Evolutionary conservation across 2,113 vertebrate genomes (phyloP), one percentile per base, ranked within the genome.

Genomic region (Carassius gibelio): DNA sequence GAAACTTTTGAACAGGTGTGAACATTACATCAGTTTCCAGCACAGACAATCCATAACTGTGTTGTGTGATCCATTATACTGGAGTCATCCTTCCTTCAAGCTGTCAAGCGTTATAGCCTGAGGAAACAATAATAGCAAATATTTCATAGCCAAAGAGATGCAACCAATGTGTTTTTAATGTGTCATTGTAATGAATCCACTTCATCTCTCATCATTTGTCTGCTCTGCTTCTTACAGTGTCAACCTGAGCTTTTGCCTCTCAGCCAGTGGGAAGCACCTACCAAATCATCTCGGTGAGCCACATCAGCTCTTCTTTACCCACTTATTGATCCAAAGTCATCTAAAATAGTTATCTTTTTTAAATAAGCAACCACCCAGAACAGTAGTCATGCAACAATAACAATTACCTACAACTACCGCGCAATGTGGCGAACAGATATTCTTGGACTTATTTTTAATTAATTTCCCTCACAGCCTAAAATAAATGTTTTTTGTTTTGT

Each of bases 171-270:
- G 80, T 90, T 78, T 77, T 3, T 52, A 52, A 52, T 52, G 50
- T 13, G 3, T 52, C 80, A 3, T 19, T 87, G 21, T 30, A 84
- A 83, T 62, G 52, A 86, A 71, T 85, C 84, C 84, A 59, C 66
- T 80, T 87, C 21, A 48, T 52, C 75, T 82, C 89, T 91, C 86
- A 88, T 89, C 26, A 77, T 91, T 84, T 86, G 74, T 89, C 66
- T 86, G 8, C 9, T 86, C 87, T 45, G 75, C 88, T 90, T 80
- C 21, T 93, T 90, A 88, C 93, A 98, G 97, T 86, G 96, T 97
- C 94, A 98, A 96, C 92, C 93, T 98, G 86, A 97, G 95, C 92
- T 98, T 96, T 93, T 98, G 97, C 90, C 93, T 98, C 90, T 96
- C 95, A 45, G 96, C 96, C 72, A 96, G 96, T 82, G 97, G 97